Evolutionary conservation across 2,888 invertebrate species (phyloP), one percentile per base, ranked within the genome.

Genomic region (Drosophila maculinotata): DNA sequence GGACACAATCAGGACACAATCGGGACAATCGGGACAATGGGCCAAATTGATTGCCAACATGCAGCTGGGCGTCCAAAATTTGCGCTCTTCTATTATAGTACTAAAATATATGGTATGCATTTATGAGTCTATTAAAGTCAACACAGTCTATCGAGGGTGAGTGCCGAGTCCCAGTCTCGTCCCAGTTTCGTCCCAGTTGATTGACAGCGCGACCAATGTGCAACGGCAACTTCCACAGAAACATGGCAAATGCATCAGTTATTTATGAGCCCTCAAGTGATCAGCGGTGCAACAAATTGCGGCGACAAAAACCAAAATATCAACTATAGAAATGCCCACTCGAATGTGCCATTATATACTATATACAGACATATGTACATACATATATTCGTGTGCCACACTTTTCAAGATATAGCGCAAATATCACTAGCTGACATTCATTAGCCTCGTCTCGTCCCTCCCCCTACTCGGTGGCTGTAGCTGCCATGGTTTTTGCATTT

Each of bases 401-500:
- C 51, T n/a, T 8, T 26, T 15, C 8, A 2, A 9, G 15, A 52
- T 20, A 28, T 41, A 20, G 41, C 41, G 28, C 23, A 45, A 26
- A 23, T 25, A 49, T 48, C 38, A 15, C 28, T 25, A 15, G n/a
- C 38, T 36, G 38, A 30, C 23, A 49, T 38, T 53, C 68, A 53
- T 62, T 69, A 65, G 58, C 67, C 67, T 38, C 65, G 44, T 39
- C 52, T 45, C 31, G 36, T 7, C 44, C 33, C 8, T 5, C 15
- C 6, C 8, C 3, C 0, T 10, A 10, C 28, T 6, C 47, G 7
- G 3, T 2, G 47, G 30, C 44, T 54, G 23, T n/a, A n/a, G 23
- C 47, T 88, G 85, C 84, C 83, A 90, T 89, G 90, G 88, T 88
- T 76, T 87, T 83, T 91, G 91, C 88, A 90, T 90, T 88, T 91